Percentiles rank a stretch among this genome's conserved stretches.
phyloP scores from a whole-genome alignment of 2,888 invertebrate genomes.

The Troides helena region DNA sequence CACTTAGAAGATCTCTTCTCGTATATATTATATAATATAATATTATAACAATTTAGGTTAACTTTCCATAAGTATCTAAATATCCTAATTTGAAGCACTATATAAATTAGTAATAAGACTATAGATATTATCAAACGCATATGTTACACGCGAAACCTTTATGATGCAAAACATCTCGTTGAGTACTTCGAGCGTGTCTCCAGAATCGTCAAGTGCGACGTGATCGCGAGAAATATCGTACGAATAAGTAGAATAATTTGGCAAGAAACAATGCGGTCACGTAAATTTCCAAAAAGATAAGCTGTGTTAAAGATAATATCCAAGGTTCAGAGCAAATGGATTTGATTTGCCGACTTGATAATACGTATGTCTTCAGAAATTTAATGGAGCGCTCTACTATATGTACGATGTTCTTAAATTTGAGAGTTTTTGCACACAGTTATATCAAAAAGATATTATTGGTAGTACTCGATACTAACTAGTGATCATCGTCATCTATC shows the following conservation, averaged over 20 bases:
- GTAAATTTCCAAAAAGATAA: slow-evolving; percentile 31
- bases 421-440: neutral
- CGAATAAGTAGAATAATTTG: slow-evolving; percentile 27
- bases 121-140: neutral
- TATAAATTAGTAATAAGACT: neutral
- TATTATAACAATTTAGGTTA: too few species aligned
- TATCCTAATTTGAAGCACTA: too few species aligned
- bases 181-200: slow-evolving; percentile 5
- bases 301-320: slow-evolving; percentile 28
- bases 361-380: slow-evolving; percentile 24
- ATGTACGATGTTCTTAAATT: slow-evolving; percentile 12
- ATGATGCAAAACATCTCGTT: neutral
- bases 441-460: neutral
- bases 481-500: neutral
- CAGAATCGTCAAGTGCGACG: slow-evolving; percentile 8
- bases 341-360: slow-evolving; percentile 29
- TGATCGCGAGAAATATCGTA: slow-evolving; percentile 17
- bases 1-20: too few species aligned
- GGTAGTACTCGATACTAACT: neutral
- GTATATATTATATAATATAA: too few species aligned
- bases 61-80: too few species aligned
- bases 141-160: neutral
- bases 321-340: slow-evolving; percentile 27
- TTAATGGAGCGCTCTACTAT: slow-evolving; percentile 18
- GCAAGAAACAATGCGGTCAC: slow-evolving; percentile 29